Conservation (phyloP, 35 echinoderm and acorn worm genomes). For the Acanthaster planci region DNA sequence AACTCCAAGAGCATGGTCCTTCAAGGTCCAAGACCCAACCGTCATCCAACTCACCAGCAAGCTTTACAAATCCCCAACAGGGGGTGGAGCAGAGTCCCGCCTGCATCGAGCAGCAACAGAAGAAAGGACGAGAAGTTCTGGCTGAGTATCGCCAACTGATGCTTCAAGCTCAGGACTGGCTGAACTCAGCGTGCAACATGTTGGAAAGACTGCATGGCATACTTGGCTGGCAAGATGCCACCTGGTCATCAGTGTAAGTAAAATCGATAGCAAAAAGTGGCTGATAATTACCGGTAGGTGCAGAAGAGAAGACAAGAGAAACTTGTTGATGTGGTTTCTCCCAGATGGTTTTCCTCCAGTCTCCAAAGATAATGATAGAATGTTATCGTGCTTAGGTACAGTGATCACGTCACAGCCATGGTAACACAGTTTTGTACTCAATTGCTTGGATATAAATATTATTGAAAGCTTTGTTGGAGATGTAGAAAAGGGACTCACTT, state of each 20-base stretch:
- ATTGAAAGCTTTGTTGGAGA: too few species aligned
- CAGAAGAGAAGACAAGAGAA: too few species aligned
- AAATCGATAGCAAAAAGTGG: too few species aligned
- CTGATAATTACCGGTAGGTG: background rate
- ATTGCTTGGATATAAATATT: too few species aligned
- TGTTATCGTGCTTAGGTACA: too few species aligned
- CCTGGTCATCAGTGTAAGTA: slow-evolving; percentile 31
- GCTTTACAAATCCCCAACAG: background rate
- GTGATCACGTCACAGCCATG: too few species aligned
- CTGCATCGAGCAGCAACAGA: slow-evolving; percentile 29
- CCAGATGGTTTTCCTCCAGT: background rate
- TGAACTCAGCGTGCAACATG: background rate
- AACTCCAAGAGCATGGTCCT: slow-evolving; percentile 6
- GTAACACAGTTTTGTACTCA: too few species aligned
- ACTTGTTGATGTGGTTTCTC: background rate
- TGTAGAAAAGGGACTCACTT: too few species aligned
- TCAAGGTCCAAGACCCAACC: background rate
- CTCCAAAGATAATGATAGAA: background rate
- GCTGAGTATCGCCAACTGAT: slow-evolving; percentile 50
- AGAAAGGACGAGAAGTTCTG: slow-evolving; percentile 28
- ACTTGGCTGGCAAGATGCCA: slow-evolving; percentile 18
- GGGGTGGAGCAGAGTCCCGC: background rate
- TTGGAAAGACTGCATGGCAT: slow-evolving; percentile 24
- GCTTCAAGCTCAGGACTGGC: slow-evolving; percentile 7
- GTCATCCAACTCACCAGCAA: background rate